phyloP scores from a whole-genome alignment of 2,797 vertebrate genomes.

The Chiloscyllium punctatum region DNA sequence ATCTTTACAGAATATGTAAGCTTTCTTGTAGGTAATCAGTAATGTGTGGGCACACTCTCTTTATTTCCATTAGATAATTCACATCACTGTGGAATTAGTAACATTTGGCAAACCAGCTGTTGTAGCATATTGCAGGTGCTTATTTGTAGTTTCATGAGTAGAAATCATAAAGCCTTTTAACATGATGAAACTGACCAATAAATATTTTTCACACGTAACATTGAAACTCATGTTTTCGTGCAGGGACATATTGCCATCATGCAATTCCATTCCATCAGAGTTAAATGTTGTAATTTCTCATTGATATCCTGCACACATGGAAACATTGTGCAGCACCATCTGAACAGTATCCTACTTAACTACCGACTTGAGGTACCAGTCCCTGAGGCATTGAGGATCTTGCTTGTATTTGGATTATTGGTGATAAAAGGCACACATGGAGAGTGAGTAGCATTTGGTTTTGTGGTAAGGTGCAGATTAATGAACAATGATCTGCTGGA shows the following conservation, averaged over 20 bases:
- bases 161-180: not conserved
- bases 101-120: not conserved
- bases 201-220: not conserved
- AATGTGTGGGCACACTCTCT: not conserved
- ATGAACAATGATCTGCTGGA: too few species aligned
- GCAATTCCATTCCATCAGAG: not conserved
- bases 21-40: not conserved
- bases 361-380: not conserved
- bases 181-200: not conserved
- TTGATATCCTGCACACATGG: not conserved
- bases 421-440: not conserved
- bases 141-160: not conserved
- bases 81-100: not conserved
- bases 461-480: not conserved
- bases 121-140: not conserved
- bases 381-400: not conserved
- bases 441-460: not conserved
- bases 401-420: not conserved
- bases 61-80: not conserved
- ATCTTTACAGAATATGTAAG: not conserved
- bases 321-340: not conserved
- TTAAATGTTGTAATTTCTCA: not conserved
- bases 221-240: not conserved
- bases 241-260: not conserved
- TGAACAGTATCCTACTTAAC: not conserved